Evolutionary conservation across 2,888 invertebrate genomes (phyloP), one percentile per base, ranked within the genome.

Genomic region (Taphrorychus bicolor): DNA sequence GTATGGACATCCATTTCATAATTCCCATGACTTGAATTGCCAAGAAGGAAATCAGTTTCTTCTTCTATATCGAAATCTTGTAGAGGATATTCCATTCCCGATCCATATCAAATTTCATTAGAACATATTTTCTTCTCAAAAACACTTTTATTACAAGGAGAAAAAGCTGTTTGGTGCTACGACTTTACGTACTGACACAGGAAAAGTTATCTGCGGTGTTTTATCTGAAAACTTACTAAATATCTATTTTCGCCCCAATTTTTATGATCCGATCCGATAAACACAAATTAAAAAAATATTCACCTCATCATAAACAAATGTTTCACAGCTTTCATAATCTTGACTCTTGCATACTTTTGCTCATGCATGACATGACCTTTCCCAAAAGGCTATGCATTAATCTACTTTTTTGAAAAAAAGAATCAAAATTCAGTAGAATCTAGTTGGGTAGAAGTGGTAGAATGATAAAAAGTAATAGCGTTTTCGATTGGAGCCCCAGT

Each of bases 51-150:
- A 73, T 82, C 82, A 23, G 82, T 82, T 79, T 83, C 83, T 73
- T 82, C 79, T 64, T 80, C 81, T 70, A 77, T 77, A 74, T 82
- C 78, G 72, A 83, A 82, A 75, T 83, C 82, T 78, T 83, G 82
- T 77, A 83, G 75, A 72, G 81, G 82, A 81, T 79, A 83, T 81
- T 83, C 82, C 82, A 83, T 82, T 74, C 75, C 79, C 51, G 18
- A 56, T 48, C 69, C 69, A 67, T 67, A 67, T 51, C 51, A 18
- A 51, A 32, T 32, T 32, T 32, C 32, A 32, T 32, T 32, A 11
- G 11, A 32, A 32, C 32, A 32, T 32, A 32, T 32, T 32, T 11
- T 3, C 11, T 32, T 9, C 1, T 32, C 7, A 7, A 3, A 32
- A 32, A 32, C 32, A 32, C 32, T 32, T 32, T 32, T 9, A 11